Evolutionary conservation across 2,797 vertebrate genomes (phyloP).

Genomic region (Pseudocheirus occidentalis): DNA sequence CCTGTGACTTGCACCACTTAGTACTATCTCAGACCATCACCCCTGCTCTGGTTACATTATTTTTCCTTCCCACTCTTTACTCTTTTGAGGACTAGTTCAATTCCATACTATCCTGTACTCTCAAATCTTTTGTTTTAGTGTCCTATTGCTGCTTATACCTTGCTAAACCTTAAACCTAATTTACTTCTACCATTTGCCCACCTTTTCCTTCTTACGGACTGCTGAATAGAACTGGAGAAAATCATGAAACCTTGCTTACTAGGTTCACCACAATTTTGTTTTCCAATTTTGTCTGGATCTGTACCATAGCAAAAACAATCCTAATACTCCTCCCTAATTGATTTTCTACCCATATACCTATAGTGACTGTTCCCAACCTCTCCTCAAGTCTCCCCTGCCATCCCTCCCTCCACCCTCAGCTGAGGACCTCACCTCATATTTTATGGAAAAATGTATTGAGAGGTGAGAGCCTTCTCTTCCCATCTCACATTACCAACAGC

Average conservation of each 20-base stretch:
- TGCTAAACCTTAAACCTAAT: background rate
- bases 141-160: background rate
- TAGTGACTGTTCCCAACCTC: background rate
- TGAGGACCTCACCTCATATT: background rate
- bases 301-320: background rate
- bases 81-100: too few species aligned
- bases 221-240: background rate
- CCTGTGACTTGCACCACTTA: background rate
- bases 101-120: too few species aligned
- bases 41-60: too few species aligned
- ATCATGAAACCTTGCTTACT: background rate
- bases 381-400: background rate
- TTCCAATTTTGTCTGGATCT: background rate
- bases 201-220: background rate
- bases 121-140: too few species aligned
- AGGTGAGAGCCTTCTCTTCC: background rate
- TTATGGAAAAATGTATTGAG: background rate
- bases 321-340: background rate
- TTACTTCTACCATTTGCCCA: background rate
- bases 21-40: background rate
- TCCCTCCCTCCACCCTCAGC: background rate
- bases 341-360: too few species aligned
- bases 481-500: background rate
- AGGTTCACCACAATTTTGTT: background rate
- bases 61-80: too few species aligned